A percentile compares a stretch with the other conserved stretches of the same genome.
phyloP scores from a whole-genome alignment of 53 echinoderm and acorn worm genomes.

The Actinopyga echinites region DNA sequence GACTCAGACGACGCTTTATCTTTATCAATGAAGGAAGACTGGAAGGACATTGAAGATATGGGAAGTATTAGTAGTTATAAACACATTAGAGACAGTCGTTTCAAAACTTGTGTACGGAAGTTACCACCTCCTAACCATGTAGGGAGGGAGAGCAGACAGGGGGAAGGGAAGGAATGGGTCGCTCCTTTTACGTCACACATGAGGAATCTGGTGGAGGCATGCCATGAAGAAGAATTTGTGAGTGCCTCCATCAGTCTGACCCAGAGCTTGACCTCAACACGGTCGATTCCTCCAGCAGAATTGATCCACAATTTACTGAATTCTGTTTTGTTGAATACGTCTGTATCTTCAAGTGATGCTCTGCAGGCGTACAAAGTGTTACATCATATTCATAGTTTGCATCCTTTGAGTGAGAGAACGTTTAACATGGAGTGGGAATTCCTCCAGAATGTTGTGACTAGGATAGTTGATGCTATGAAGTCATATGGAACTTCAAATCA shows the following conservation, averaged over 20 bases:
- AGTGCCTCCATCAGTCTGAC: not conserved
- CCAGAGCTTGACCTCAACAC: not conserved
- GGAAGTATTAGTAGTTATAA: too few relatives aligned
- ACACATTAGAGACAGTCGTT: too few relatives aligned
- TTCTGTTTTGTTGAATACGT: not conserved
- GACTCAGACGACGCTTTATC: not conserved
- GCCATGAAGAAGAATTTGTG: conserved; percentile 15
- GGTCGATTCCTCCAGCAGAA: not conserved
- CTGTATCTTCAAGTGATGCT: not conserved
- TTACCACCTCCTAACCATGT: too few relatives aligned
- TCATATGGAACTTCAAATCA: not conserved
- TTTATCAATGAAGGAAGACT: too few relatives aligned
- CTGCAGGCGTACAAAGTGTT: conserved; percentile 6
- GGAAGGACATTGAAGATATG: too few relatives aligned
- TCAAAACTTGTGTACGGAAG: too few relatives aligned
- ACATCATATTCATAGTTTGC: not conserved
- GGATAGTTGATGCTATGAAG: not conserved
- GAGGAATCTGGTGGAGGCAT: conserved; percentile 7
- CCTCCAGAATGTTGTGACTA: not conserved
- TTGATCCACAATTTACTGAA: not conserved
- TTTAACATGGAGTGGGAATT: conserved; percentile 20
- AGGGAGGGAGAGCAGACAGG: too few relatives aligned
- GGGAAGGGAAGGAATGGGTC: not conserved
- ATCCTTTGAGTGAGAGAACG: not conserved
- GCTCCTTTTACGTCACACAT: conserved; percentile 1